Evolutionary conservation across 2,888 invertebrate genomes (phyloP).

Genomic region (Drosophila ustulata): DNA sequence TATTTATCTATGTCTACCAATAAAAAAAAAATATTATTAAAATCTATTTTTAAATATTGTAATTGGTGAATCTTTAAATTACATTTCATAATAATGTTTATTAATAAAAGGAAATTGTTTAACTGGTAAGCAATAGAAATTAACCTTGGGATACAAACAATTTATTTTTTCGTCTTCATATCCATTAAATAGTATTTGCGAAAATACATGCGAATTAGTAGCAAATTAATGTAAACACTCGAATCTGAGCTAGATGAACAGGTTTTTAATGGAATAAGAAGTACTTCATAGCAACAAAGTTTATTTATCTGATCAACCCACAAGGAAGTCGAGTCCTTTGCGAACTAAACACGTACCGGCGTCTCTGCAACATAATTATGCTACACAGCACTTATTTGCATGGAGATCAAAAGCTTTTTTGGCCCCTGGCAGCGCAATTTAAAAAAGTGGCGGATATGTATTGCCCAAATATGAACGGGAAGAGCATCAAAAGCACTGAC

Average conservation of each 20-base stretch:
- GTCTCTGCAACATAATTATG: slow-evolving; percentile 1
- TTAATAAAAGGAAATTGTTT: too few species aligned
- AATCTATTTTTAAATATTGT: too few species aligned
- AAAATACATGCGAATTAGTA: too few species aligned
- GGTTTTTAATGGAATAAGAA: not conserved
- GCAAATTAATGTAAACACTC: too few species aligned
- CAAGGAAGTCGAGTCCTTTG: not conserved
- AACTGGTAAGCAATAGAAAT: too few species aligned
- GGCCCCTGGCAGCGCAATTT: slow-evolving; percentile 6
- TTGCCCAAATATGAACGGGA: slow-evolving; percentile 13
- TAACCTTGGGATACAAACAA: not conserved
- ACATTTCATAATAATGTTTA: too few species aligned
- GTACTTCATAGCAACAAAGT: not conserved
- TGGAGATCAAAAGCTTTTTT: slow-evolving; percentile 43
- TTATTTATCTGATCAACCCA: not conserved
- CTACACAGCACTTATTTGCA: not conserved
- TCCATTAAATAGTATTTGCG: too few species aligned
- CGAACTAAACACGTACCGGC: not conserved
- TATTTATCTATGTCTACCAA: too few species aligned
- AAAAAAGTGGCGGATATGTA: slow-evolving; percentile 35
- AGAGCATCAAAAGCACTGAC: slow-evolving; percentile 16
- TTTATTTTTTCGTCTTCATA: not conserved
- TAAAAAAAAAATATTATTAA: too few species aligned
- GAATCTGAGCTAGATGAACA: not conserved
- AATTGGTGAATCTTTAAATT: too few species aligned